A percentile compares a stretch with the other conserved stretches of the same genome.
phyloP scores from a whole-genome alignment of 2,797 vertebrate species.

The Rachycentron canadum region DNA sequence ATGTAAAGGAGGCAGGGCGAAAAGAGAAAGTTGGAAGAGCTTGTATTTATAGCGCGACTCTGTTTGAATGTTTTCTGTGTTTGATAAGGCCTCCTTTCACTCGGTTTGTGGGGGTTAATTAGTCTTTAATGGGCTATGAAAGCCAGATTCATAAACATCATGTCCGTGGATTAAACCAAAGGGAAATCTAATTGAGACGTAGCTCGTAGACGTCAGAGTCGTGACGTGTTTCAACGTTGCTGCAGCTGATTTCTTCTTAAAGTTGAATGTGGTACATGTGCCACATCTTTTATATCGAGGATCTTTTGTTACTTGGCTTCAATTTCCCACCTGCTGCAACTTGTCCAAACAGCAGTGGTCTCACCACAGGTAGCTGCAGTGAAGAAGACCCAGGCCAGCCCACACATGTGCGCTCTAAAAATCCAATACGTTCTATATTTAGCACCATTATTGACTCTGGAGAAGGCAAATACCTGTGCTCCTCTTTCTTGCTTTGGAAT shows the following conservation, averaged over 20 bases:
- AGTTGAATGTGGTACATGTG: slow-evolving; percentile 7
- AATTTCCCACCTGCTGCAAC: slow-evolving; percentile 22
- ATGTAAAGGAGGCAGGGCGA: slow-evolving; percentile 51
- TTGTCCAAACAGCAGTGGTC: slow-evolving; percentile 23
- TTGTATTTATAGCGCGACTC: not conserved
- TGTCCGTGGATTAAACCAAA: slow-evolving; percentile 50
- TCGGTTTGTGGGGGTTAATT: slow-evolving; percentile 64
- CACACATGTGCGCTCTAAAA: not conserved
- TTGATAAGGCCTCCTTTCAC: slow-evolving; percentile 42
- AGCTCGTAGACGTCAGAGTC: slow-evolving; percentile 14
- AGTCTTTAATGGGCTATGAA: slow-evolving; percentile 65
- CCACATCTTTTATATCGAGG: slow-evolving; percentile 12
- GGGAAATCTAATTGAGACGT: slow-evolving; percentile 48
- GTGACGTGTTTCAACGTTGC: slow-evolving; percentile 35
- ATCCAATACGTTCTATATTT: not conserved
- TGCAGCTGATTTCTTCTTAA: slow-evolving; percentile 16
- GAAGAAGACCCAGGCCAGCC: not conserved
- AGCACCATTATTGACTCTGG: slow-evolving; percentile 10
- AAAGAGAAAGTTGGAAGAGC: slow-evolving; percentile 37
- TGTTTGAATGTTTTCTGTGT: slow-evolving; percentile 30
- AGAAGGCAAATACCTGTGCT: not conserved
- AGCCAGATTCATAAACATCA: slow-evolving; percentile 61
- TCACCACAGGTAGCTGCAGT: not conserved
- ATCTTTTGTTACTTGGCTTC: slow-evolving; percentile 29
- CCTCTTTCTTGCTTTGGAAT: not conserved